Conservation (phyloP, 2,113 vertebrate species). For the Talpa occidentalis region DNA sequence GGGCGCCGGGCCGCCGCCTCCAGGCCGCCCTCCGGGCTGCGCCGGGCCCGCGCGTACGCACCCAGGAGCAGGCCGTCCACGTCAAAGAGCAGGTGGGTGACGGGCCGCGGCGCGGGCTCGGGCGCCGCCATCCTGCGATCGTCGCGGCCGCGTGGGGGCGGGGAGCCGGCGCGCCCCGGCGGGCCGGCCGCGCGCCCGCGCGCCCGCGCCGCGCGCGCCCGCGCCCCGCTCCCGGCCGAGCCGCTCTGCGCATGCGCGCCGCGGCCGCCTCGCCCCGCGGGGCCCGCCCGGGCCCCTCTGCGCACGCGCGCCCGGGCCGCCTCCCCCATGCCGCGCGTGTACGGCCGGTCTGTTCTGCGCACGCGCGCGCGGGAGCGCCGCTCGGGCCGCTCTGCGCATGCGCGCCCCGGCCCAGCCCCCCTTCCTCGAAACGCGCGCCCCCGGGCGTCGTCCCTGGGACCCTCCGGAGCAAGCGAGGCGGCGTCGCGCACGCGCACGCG, state of each 20-base stretch:
- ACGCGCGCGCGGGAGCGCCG: no score
- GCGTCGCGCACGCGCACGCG: neutral
- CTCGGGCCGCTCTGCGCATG: neutral
- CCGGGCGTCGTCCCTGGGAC: accelerated
- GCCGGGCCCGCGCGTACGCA: no score
- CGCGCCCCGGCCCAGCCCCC: neutral
- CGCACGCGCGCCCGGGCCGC: neutral
- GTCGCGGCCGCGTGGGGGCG: neutral
- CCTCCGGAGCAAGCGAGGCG: accelerated
- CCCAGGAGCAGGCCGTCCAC: conserved; percentile 96
- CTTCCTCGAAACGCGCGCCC: neutral
- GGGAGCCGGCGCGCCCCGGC: neutral
- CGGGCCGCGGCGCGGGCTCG: conserved; percentile 78
- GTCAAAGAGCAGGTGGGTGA: conserved; percentile 94
- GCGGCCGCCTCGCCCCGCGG: neutral
- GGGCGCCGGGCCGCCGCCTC: no score
- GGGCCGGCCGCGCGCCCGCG: neutral
- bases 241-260: neutral
- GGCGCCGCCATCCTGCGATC: conserved; percentile 67
- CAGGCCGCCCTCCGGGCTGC: no score
- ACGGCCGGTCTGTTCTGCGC: accelerated
- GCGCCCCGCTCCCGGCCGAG: accelerated
- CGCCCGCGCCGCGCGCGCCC: no score
- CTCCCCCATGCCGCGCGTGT: neutral
- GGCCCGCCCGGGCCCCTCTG: no score